These are phyloP conservation scores for Megathymus violae DNA, from an alignment of 1,140 invertebrate species.

Conservation along the genomic window DNA sequence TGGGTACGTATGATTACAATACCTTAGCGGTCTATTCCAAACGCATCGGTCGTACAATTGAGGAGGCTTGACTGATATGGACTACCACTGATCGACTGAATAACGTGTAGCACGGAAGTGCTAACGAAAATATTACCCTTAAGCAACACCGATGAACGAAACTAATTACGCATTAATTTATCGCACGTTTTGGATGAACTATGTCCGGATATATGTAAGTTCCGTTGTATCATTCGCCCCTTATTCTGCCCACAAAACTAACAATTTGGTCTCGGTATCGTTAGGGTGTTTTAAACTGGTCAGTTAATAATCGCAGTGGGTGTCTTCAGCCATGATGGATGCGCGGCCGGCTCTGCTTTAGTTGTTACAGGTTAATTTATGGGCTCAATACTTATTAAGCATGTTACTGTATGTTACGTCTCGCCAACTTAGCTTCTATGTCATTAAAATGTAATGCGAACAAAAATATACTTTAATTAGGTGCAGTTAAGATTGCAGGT, in stretches of 20 bases:
- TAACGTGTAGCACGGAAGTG: no score
- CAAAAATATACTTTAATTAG: conserved; percentile 4
- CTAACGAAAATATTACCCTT: no score
- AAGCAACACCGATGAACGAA: no score
- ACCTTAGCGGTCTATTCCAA: no score
- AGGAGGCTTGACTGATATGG: no score
- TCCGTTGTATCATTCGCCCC: no score
- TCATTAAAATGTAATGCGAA: background rate
- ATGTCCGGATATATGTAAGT: no score
- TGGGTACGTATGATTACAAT: no score
- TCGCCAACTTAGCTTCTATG: conserved; percentile 18
- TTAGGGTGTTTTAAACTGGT: conserved; percentile 16
- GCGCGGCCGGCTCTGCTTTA: conserved; percentile 30
- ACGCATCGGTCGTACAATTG: no score
- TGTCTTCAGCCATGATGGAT: conserved; percentile 45
- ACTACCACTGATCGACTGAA: no score
- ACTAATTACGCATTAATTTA: background rate
- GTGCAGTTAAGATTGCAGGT: background rate
- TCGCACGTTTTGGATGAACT: no score
- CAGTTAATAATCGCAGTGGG: conserved; percentile 36
- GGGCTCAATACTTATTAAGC: conserved; percentile 46
- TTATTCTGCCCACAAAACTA: no score
- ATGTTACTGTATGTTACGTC: conserved; percentile 41
- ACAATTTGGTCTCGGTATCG: background rate
- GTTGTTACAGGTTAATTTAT: conserved; percentile 48